Evolutionary conservation across 2,888 invertebrate species (phyloP), one percentile per base, ranked within the genome.

Genomic region (Hirudinaria manillensis): DNA sequence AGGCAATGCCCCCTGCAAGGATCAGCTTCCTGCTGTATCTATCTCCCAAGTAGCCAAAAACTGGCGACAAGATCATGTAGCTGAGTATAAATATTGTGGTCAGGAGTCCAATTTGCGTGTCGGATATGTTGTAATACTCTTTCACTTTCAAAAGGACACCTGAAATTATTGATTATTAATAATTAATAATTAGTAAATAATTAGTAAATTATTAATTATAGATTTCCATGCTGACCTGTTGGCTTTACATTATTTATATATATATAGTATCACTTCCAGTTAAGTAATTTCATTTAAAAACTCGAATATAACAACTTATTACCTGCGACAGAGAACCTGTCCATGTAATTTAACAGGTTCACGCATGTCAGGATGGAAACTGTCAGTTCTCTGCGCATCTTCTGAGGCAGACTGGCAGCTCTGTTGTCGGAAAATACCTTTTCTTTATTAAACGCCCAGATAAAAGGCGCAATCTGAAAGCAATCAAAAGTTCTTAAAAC

Each of bases 1-100:
- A 87, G 67, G 91, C 89, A 68, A 99, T 93, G 10, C 99, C 99
- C 77, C 89, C 88, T 0, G 91, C 91, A 93, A 99, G 97, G 79
- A 99, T 92, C 82, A 88, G 86, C 82, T 92, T 91, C 77, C 99
- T 88, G 79, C 92, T 94, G 86, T 94, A 94, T 77, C 99, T 89
- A 87, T 99, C 99, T 0, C 99, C 99, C 77, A 98, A 87, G 87
- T 95, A 99, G 21, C 99, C 99, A 86, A 98, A 99, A 72, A 97
- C 85, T 0, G 99, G 99, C 0, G 98, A 98, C 85, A 93, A 95
- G 75, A 96, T 86, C 97, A 99, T 99, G 86, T 98, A 99, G 76
- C 93, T 93, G 76, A 94, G 87, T 76, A 99, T 93, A 85, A 99
- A 99, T 29, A 91, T 93, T 0, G 99, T 99, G 85, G 92, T 92